Evolutionary conservation across 1,140 invertebrate genomes (phyloP).

Genomic region (Eumaeus atala): DNA sequence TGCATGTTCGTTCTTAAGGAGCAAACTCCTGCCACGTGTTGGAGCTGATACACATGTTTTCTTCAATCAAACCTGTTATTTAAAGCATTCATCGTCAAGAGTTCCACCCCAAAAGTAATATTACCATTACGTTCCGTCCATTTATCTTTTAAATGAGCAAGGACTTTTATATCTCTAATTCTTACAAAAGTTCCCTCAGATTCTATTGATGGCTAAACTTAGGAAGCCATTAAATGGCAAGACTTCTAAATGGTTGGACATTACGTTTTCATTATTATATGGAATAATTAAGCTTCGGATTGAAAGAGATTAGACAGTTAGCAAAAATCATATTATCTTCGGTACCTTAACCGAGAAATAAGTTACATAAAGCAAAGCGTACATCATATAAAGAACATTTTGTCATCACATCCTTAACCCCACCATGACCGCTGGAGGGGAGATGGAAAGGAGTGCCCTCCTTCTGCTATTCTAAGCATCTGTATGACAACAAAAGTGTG

Average conservation of each 20-base stretch:
- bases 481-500: no score
- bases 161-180: slow-evolving; percentile 10
- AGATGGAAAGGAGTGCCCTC: no score
- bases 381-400: no score
- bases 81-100: slow-evolving; percentile 15
- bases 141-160: slow-evolving; percentile 11
- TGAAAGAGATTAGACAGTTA: not conserved
- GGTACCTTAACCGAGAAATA: no score
- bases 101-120: slow-evolving; percentile 2
- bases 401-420: no score
- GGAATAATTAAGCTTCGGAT: not conserved
- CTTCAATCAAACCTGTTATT: not conserved
- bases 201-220: slow-evolving; percentile 1
- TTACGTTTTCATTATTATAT: not conserved
- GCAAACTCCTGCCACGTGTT: no score
- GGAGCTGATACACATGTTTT: no score
- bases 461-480: no score
- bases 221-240: not conserved
- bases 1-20: no score
- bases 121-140: slow-evolving; percentile 2
- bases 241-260: slow-evolving; percentile 2
- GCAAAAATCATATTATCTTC: not conserved
- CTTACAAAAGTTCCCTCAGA: slow-evolving; percentile 6
- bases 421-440: no score
- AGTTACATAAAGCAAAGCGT: no score